Evolutionary conservation across 2,888 invertebrate species (phyloP), one percentile per base, ranked within the genome.

Genomic region (Lasioglossum morio): DNA sequence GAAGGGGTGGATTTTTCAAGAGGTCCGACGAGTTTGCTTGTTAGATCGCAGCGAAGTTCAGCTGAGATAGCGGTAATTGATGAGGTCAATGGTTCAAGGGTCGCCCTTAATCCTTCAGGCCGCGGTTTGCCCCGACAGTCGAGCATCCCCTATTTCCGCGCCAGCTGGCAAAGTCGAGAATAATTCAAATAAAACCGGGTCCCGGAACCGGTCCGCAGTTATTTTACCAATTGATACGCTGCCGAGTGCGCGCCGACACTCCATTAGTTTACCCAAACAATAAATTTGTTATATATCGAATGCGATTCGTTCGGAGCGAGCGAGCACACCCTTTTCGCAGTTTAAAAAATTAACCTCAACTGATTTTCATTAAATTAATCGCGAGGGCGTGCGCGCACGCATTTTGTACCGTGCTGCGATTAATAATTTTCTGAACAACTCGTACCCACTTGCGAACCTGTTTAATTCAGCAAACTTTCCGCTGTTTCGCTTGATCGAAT

Each of bases 181-280:
- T 66, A 34, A 66, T 66, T 66, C 66, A 66, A 66, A 66, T 19
- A 66, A 66, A 66, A 66, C 27, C 63, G 30, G 8, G 7, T 30
- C 34, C 30, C 16, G 1, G 19, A 66, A 30, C 16, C 16, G 7
- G 16, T 30, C 1, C 30, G 63, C 63, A 66, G 63, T 66, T 66
- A 63, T 63, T 63, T 8, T 30, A 63, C 30, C 63, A 66, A 66
- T 66, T 66, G 66, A 66, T 34, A 66, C 66, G 66, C 34, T 19
- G 66, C 30, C 27, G 19, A 34, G 66, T 19, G 34, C 34, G 34
- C 27, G 34, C 19, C 66, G 19, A 66, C 19, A 34, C 66, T 66
- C 66, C 66, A 66, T 66, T 19, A 66, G 66, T 66, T 66, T 66
- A 34, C 34, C 8, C 19, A 30, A 30, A 66, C 34, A 34, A 66